Percentiles rank a stretch among this genome's conserved stretches.
Conservation (phyloP, 1,140 invertebrate genomes). For the Drosophila carrolli region DNA sequence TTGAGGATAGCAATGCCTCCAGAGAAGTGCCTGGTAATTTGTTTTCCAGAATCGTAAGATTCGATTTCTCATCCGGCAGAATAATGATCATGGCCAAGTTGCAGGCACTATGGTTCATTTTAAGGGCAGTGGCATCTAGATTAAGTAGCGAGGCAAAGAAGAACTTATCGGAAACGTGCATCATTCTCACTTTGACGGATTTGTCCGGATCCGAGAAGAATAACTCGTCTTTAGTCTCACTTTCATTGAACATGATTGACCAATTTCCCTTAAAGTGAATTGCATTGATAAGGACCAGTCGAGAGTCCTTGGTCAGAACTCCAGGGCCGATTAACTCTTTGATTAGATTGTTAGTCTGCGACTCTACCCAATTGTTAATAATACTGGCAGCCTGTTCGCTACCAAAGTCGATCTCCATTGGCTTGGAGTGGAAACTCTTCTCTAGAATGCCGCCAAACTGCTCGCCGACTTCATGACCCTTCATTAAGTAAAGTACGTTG, state of each 20-base stretch:
- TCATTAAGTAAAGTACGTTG: constrained; percentile 88
- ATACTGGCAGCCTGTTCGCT: constrained; percentile 68
- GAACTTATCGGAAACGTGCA: constrained; percentile 81
- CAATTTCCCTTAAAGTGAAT: constrained; percentile 92
- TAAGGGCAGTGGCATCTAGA: constrained; percentile 80
- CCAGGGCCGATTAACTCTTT: constrained; percentile 87
- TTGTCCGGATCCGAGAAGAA: constrained; percentile 80
- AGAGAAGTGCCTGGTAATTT: constrained; percentile 85
- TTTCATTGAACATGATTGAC: constrained; percentile 82
- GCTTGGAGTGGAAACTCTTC: constrained; percentile 85
- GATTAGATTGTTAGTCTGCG: constrained; percentile 90
- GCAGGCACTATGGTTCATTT: constrained; percentile 85
- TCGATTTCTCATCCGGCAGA: constrained; percentile 86
- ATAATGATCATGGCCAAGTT: constrained; percentile 86
- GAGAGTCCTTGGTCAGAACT: constrained; percentile 85
- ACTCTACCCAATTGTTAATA: constrained; percentile 90
- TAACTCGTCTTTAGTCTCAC: constrained; percentile 67
- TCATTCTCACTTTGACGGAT: constrained; percentile 78
- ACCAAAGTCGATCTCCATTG: constrained; percentile 86
- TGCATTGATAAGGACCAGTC: constrained; percentile 91
- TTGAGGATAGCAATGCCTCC: constrained; percentile 47
- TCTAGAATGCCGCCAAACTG: constrained; percentile 82
- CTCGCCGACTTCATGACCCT: constrained; percentile 80
- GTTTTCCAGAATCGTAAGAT: constrained; percentile 85
- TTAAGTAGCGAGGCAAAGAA: constrained; percentile 72